phyloP scores from a whole-genome alignment of 2,797 vertebrate genomes.

The Myiotriccus ornatus region DNA sequence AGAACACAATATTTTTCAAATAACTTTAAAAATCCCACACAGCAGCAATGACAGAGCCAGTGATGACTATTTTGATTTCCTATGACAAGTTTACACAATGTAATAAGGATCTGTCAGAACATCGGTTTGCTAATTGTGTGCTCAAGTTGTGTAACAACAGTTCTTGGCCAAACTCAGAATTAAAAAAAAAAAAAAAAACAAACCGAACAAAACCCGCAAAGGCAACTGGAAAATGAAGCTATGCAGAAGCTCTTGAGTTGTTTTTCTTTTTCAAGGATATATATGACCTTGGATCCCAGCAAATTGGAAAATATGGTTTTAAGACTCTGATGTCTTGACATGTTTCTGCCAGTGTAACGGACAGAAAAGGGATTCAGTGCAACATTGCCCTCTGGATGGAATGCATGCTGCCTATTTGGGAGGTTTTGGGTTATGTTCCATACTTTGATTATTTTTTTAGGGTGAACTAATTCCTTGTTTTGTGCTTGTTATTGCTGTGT shows the following conservation, averaged over 20 bases:
- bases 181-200: neutral
- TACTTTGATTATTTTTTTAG: neutral
- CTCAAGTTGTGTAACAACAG: neutral
- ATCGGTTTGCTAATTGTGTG: neutral
- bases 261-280: neutral
- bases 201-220: neutral
- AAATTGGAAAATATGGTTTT: neutral
- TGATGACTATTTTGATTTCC: conserved; percentile 6
- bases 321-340: neutral
- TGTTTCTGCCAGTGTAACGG: neutral
- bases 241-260: neutral
- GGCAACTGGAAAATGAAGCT: neutral
- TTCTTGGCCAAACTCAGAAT: neutral
- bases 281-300: neutral
- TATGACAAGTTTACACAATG: neutral
- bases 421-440: neutral
- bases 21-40: neutral
- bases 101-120: conserved; percentile 1
- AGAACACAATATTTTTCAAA: neutral
- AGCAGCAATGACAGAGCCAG: neutral
- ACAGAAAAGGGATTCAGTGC: neutral
- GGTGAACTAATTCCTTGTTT: neutral
- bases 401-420: rapidly evolving
- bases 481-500: neutral
- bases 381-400: neutral